Evolutionary conservation across 1,140 invertebrate species (phyloP).

Genomic region (Vanessa tameamea): DNA sequence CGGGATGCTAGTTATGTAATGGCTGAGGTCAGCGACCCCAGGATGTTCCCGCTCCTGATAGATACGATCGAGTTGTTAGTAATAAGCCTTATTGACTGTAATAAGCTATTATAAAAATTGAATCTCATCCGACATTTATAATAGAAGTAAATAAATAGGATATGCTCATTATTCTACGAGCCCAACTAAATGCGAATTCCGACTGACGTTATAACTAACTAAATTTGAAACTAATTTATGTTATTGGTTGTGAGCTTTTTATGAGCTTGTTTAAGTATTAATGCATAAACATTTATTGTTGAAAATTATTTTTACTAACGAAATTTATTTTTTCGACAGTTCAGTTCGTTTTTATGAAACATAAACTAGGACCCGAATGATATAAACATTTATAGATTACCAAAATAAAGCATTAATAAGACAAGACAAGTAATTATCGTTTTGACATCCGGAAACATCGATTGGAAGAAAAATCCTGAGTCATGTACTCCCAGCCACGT

Average conservation of each 20-base stretch:
- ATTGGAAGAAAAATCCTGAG: slow-evolving; percentile 36
- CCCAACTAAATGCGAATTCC: no score
- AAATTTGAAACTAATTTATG: no score
- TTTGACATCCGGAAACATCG: not conserved
- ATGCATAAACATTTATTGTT: no score
- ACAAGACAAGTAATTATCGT: slow-evolving; percentile 9
- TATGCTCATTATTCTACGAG: not conserved
- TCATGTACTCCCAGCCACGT: slow-evolving; percentile 50
- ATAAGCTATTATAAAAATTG: slow-evolving; percentile 17
- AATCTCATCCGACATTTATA: no score
- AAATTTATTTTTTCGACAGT: no score
- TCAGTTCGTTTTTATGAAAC: no score
- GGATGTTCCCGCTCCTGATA: slow-evolving; percentile 54
- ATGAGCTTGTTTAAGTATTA: no score
- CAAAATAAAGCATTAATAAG: not conserved
- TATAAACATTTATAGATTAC: no score
- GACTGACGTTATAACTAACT: no score
- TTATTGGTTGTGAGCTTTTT: no score
- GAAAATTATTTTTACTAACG: no score
- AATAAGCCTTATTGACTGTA: slow-evolving; percentile 33
- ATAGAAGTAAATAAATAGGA: not conserved
- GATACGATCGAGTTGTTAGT: slow-evolving; percentile 26
- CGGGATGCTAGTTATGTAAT: slow-evolving; percentile 43
- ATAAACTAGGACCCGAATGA: no score
- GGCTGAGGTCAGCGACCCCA: slow-evolving; percentile 56